phyloP scores from a whole-genome alignment of 2,113 vertebrate species.

The Myiozetetes cayanensis region DNA sequence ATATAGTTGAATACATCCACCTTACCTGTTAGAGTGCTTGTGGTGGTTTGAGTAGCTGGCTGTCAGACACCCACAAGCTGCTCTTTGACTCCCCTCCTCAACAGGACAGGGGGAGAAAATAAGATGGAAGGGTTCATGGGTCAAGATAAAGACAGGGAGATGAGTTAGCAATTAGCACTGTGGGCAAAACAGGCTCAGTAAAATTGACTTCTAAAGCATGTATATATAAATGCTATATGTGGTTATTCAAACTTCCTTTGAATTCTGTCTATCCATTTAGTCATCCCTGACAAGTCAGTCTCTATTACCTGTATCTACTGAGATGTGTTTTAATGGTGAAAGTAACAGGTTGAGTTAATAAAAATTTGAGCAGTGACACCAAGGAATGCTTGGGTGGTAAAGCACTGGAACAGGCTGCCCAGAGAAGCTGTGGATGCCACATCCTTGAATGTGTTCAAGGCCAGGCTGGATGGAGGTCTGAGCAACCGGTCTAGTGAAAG shows the following conservation, averaged over 20 bases:
- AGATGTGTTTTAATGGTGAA: not conserved
- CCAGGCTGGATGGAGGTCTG: not conserved
- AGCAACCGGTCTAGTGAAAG: not conserved
- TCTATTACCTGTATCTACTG: not conserved
- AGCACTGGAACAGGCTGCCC: not conserved
- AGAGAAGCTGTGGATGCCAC: not conserved
- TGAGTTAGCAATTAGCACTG: not conserved
- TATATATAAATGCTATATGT: slow-evolving; percentile 3
- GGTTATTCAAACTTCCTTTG: not conserved
- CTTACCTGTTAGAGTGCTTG: not conserved
- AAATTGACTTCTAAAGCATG: not conserved
- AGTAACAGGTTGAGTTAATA: slow-evolving; percentile 10
- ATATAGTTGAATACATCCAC: not conserved
- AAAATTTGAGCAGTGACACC: not conserved
- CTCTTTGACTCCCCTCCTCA: not conserved
- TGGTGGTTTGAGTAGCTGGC: not conserved
- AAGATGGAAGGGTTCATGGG: not conserved
- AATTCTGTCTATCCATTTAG: not conserved
- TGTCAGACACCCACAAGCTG: not conserved
- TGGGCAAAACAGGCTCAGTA: not conserved
- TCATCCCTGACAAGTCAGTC: slow-evolving; percentile 13
- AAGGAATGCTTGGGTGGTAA: not conserved
- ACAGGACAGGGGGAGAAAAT: not conserved
- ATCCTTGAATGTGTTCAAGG: not conserved
- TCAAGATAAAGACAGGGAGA: not conserved